Base-by-base conservation (phyloP, 2,797 vertebrate species). In the Lycodopsis pacificus region DNA sequence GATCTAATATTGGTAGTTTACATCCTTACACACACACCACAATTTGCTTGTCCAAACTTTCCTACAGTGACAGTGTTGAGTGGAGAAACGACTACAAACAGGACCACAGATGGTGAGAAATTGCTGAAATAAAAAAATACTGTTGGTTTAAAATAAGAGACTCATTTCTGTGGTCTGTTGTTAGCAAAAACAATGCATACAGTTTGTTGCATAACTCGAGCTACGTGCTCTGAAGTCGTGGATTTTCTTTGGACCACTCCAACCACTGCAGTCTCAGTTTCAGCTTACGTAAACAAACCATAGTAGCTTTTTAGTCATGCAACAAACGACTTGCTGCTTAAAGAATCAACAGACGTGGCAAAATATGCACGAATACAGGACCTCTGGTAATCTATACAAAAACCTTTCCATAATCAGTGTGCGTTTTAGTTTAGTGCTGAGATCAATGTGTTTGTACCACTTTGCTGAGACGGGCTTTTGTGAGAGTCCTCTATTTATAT, bases 201-300 rank as follows among this genome's bases (percentile, higher is more conserved):
- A 88, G 49, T 72, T 65, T 42, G 38, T 82, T 90, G 72, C 70
- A 44, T 79, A 86, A 86, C 65, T 40, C 40, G 19, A 25, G 61
- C 69, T 71, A 63, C 9, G 10, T 80, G 83, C 62, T 70, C 42
- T 77, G 62, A 81, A 83, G 42, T 66, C 22, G 42, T 63, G 64
- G 20, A 36, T 73, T 85, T 73, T 61, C 32, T 54, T 61, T 65
- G 17, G 80, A 82, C 65, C 80, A 78, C 79, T 79, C 54, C 72
- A 80, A 80, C 66, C 54, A 40, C 71, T 79, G 54, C n/a, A 63
- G 48, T 86, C 76, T 87, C 67, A 80, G 72, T 86, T 86, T 79
- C 84, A 84, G 75, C 61, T 68, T 59, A 46, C 58, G 69, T 90
- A 88, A 90, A 92, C 87, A 91, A 83, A 83, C 73, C 62, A 75